Conservation (phyloP, 2,888 invertebrate genomes). For the Agriopis marginaria region DNA sequence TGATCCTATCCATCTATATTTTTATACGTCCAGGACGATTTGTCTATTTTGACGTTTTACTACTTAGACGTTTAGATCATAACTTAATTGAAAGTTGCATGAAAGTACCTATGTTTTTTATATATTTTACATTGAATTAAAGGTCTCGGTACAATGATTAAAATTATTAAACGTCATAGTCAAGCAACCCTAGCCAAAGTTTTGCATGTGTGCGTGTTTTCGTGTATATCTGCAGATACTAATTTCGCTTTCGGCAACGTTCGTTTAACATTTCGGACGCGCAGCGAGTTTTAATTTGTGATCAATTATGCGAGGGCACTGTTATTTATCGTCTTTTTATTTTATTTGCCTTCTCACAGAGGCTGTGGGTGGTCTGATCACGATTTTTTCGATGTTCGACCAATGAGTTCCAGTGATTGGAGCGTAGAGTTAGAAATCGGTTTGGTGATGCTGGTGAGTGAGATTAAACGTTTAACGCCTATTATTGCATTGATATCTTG, state of each 20-base stretch:
- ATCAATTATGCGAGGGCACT: conserved; percentile 85
- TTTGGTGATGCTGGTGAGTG: conserved; percentile 44
- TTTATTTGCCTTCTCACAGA: conserved; percentile 83
- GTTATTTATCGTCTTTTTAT: conserved; percentile 86
- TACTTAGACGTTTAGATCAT: no score
- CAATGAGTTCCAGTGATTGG: conserved; percentile 81
- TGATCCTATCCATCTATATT: no score
- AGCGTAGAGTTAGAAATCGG: conserved; percentile 68
- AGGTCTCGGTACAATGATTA: not conserved
- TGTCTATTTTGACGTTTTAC: no score
- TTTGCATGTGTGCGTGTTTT: conserved; percentile 54
- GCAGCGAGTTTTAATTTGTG: conserved; percentile 85
- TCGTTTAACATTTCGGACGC: conserved; percentile 82
- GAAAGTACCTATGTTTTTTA: no score
- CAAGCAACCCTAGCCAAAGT: conserved; percentile 20
- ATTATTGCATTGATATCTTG: conserved; percentile 23
- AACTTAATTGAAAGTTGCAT: no score
- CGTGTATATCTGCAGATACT: conserved; percentile 64
- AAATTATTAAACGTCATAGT: conserved; percentile 4
- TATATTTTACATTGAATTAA: not conserved
- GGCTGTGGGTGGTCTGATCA: conserved; percentile 84
- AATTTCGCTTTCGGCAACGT: conserved; percentile 82
- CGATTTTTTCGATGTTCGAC: conserved; percentile 79
- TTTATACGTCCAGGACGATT: no score
- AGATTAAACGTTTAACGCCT: conserved; percentile 40